Conservation (phyloP, 2,888 invertebrate species). For the Mesodorylaimus sp. region DNA sequence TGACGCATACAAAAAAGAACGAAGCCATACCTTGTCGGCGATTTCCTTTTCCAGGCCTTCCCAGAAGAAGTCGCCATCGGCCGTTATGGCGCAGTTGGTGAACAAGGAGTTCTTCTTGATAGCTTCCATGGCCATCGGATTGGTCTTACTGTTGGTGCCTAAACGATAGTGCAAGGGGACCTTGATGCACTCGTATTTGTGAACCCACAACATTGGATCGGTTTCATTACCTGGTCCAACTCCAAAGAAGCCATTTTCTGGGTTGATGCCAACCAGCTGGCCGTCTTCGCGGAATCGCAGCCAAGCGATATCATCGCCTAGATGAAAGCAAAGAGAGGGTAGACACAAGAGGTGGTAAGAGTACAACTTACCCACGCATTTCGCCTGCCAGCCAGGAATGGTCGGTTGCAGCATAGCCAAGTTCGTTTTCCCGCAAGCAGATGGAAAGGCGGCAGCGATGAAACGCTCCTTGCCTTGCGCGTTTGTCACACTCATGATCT, state of each 20-base stretch:
- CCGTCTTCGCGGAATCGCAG: constrained; percentile 75
- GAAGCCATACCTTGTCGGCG: no score
- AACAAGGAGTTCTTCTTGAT: constrained; percentile 82
- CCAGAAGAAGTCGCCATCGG: constrained; percentile 93
- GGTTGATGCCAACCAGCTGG: constrained; percentile 79
- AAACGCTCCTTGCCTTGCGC: constrained; percentile 44
- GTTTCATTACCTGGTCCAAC: constrained; percentile 92
- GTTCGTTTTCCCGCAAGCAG: constrained; percentile 97
- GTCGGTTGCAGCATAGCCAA: constrained; percentile 91
- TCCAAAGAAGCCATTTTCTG: constrained; percentile 83
- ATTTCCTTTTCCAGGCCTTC: constrained; percentile 73
- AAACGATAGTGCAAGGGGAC: no score
- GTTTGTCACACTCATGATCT: constrained; percentile 85
- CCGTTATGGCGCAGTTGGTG: constrained; percentile 86
- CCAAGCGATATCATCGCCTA: no score
- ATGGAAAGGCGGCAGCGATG: constrained; percentile 90
- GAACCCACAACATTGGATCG: no score
- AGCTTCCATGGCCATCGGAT: constrained; percentile 89
- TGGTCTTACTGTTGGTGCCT: constrained; percentile 71
- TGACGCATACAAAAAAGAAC: no score
- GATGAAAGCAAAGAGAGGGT: no score
- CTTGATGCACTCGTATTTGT: no score
- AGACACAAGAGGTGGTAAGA: no score
- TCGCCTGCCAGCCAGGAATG: constrained; percentile 51
- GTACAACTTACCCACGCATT: constrained; percentile 40